Conservation (phyloP, 2,888 invertebrate genomes). For the Gisinianus flammeolus region DNA sequence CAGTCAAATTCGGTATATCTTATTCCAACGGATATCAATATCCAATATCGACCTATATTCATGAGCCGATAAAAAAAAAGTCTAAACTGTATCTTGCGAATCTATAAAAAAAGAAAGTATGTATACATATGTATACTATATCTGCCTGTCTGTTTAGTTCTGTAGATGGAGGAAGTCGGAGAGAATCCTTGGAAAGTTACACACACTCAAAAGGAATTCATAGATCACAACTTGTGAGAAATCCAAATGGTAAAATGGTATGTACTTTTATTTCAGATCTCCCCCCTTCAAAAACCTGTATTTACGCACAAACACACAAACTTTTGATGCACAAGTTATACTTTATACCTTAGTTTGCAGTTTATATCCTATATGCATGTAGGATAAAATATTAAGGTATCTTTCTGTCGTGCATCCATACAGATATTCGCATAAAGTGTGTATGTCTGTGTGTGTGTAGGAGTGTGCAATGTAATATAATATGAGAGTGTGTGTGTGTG, state of each 20-base stretch:
- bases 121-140: background rate
- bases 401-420: background rate
- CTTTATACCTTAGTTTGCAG: no score
- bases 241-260: background rate
- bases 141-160: background rate
- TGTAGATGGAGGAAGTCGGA: background rate
- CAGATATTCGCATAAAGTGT: background rate
- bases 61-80: background rate
- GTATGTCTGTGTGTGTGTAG: background rate
- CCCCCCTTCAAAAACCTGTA: no score
- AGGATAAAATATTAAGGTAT: no score
- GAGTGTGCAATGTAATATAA: background rate
- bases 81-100: no score
- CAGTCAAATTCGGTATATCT: no score
- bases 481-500: background rate
- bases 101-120: background rate
- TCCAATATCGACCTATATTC: slow-evolving; percentile 33
- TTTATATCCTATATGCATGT: no score
- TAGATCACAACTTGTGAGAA: background rate
- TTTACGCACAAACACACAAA: no score
- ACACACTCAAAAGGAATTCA: background rate
- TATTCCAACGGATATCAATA: no score
- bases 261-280: background rate
- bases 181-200: background rate
- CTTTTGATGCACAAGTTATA: no score